A percentile compares a stretch with the other conserved stretches of the same genome.
These are phyloP conservation scores for Corvus cornix DNA, from an alignment of 2,113 vertebrate genomes.

Conservation along the genomic window DNA sequence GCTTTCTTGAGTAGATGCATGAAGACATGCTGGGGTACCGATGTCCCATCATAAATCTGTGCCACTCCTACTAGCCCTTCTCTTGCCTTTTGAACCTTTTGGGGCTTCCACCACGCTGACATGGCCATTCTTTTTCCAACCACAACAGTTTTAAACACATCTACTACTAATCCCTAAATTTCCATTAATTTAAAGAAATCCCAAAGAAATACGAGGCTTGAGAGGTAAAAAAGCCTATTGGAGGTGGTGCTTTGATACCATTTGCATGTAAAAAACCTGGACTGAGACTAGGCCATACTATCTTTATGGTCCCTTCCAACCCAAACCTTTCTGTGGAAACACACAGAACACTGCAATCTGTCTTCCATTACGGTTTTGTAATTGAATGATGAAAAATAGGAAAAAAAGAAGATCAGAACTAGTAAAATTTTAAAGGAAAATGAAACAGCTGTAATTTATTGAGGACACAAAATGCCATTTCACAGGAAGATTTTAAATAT, in stretches of 20 bases:
- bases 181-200: neutral
- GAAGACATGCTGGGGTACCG: neutral
- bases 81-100: neutral
- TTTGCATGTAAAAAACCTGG: neutral
- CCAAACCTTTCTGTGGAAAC: neutral
- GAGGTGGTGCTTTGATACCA: neutral
- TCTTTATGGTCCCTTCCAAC: neutral
- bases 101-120: neutral
- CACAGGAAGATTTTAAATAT: neutral
- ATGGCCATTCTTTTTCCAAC: neutral
- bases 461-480: neutral
- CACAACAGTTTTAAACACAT: neutral
- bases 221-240: neutral
- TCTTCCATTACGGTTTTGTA: neutral
- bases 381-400: neutral
- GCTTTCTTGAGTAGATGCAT: neutral
- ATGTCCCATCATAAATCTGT: neutral
- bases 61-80: neutral
- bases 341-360: neutral
- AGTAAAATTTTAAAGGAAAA: neutral
- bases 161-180: neutral
- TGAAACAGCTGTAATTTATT: neutral
- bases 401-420: neutral
- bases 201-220: neutral
- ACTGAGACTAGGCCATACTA: neutral